A percentile compares a stretch with the other conserved stretches of the same genome.
Evolutionary conservation across 2,797 vertebrate genomes (phyloP).

Genomic region (Enteromius mattozi): DNA sequence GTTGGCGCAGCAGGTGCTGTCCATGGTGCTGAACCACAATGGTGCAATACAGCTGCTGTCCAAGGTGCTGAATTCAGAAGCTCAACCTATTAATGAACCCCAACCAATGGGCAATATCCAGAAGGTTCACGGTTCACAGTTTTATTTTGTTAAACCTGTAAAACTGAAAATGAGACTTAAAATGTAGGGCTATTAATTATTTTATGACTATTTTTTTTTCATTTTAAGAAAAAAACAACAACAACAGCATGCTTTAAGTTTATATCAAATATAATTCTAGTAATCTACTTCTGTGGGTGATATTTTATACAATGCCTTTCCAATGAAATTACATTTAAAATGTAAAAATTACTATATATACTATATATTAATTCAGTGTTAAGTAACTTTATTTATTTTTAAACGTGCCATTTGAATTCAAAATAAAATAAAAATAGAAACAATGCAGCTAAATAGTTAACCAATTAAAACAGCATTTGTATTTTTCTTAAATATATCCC

Average conservation of each 20-base stretch:
- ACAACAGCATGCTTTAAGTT: background rate
- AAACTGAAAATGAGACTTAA: background rate
- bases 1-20: constrained; percentile 10
- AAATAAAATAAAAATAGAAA: background rate
- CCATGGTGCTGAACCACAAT: background rate
- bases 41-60: background rate
- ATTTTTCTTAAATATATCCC: background rate
- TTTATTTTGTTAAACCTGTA: background rate
- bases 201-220: too few relatives aligned
- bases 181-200: background rate
- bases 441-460: background rate
- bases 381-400: background rate
- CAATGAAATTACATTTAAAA: too few relatives aligned
- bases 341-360: too few relatives aligned
- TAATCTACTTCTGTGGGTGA: background rate
- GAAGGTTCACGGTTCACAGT: background rate
- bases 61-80: constrained; percentile 5
- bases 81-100: background rate
- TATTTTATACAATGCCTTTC: background rate
- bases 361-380: too few relatives aligned
- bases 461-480: background rate
- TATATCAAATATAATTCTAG: background rate
- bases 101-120: background rate
- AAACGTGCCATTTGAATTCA: background rate
- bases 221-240: background rate